phyloP scores from a whole-genome alignment of 2,888 invertebrate species.

The Neelides folsomi region DNA sequence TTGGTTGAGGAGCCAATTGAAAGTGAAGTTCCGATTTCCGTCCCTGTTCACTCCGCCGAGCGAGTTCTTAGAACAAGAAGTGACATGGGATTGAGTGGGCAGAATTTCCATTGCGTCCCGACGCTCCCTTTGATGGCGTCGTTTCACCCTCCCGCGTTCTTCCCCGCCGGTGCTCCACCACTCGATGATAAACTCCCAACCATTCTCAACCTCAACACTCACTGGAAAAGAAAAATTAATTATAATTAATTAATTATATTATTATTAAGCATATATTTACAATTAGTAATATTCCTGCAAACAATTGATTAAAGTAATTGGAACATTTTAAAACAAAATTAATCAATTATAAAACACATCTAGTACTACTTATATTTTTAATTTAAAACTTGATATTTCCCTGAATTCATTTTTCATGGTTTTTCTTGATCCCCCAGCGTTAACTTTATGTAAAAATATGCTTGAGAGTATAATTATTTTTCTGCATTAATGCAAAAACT shows the following conservation, averaged over 20 bases:
- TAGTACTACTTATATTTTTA: background rate
- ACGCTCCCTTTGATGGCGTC: slow-evolving; percentile 30
- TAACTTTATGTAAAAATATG: too few species aligned
- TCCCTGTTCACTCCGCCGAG: slow-evolving; percentile 28
- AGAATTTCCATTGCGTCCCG: slow-evolving; percentile 28
- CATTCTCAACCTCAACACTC: slow-evolving; percentile 21
- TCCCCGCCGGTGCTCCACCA: slow-evolving; percentile 27
- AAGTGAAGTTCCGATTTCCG: slow-evolving; percentile 21
- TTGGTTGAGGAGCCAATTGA: slow-evolving; percentile 26
- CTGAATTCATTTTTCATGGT: slow-evolving; percentile 2
- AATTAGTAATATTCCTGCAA: too few species aligned
- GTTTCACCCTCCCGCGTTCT: slow-evolving; percentile 19
- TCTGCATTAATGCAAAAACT: too few species aligned
- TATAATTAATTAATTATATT: too few species aligned
- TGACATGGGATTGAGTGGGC: slow-evolving; percentile 12
- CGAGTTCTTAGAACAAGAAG: slow-evolving; percentile 29
- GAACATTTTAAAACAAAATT: background rate
- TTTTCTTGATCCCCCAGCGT: too few species aligned
- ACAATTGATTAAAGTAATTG: background rate
- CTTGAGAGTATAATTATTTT: background rate
- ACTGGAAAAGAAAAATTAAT: slow-evolving; percentile 17
- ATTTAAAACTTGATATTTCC: background rate
- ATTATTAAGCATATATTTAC: too few species aligned
- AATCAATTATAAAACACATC: background rate
- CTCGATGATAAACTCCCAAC: slow-evolving; percentile 28